phyloP scores from a whole-genome alignment of 2,888 invertebrate species.

The Choristoneura rosaceana region DNA sequence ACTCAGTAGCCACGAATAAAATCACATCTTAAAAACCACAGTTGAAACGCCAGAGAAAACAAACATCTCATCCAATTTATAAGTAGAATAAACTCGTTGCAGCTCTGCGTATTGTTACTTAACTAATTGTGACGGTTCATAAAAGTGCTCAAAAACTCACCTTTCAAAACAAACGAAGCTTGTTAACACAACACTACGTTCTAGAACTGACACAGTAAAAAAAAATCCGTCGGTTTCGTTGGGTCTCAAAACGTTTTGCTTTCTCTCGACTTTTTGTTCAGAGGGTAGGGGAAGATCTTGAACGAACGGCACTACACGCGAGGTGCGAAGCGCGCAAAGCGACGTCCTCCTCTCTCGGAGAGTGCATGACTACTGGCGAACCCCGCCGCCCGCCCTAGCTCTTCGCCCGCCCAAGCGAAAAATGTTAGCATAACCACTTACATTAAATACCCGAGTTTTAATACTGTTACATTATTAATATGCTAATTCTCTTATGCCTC shows the following conservation, averaged over 20 bases:
- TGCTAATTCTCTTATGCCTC: constrained; percentile 49
- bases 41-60: constrained; percentile 18
- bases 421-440: constrained; percentile 61
- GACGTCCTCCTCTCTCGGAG: constrained; percentile 60
- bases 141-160: constrained; percentile 28
- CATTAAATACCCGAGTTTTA: constrained; percentile 54
- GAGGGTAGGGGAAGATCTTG: constrained; percentile 22
- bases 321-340: constrained; percentile 44
- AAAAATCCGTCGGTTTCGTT: constrained; percentile 14
- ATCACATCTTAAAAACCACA: constrained; percentile 21
- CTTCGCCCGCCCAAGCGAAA: constrained; percentile 73
- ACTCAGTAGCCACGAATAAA: constrained; percentile 21
- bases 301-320: constrained; percentile 25
- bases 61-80: constrained; percentile 5
- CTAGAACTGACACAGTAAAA: constrained; percentile 21
- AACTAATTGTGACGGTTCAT: constrained; percentile 12
- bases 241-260: constrained; percentile 2
- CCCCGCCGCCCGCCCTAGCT: constrained; percentile 76
- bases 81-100: not conserved
- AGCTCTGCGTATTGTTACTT: not conserved
- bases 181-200: constrained; percentile 32
- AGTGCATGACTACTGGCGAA: constrained; percentile 69
- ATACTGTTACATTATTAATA: constrained; percentile 62
- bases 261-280: not conserved
- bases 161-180: constrained; percentile 27